Percentiles rank a stretch among this genome's conserved stretches.
These are phyloP conservation scores for Polyommatus iphigenia DNA, from an alignment of 2,888 invertebrate species.

Conservation along the genomic window DNA sequence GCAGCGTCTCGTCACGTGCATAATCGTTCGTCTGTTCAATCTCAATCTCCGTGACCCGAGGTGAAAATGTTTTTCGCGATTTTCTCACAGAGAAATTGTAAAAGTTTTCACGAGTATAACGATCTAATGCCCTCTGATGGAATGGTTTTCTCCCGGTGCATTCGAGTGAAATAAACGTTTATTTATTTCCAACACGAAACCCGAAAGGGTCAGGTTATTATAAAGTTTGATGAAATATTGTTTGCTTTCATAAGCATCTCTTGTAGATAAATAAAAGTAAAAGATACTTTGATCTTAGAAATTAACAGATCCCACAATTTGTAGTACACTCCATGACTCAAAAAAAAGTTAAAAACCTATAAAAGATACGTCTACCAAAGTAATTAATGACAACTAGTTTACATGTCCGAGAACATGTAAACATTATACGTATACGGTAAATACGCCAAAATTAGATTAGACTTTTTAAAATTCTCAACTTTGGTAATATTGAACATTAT, in stretches of 20 bases:
- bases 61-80: conserved; percentile 75
- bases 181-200: conserved; percentile 24
- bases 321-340: neutral
- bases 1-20: conserved; percentile 77
- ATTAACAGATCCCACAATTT: neutral
- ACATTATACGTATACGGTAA: too few species aligned
- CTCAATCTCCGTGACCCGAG: conserved; percentile 75
- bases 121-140: conserved; percentile 24
- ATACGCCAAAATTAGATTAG: too few species aligned
- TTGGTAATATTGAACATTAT: too few species aligned
- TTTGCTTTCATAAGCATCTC: neutral
- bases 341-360: neutral
- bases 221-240: conserved; percentile 15
- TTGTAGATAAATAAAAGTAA: neutral
- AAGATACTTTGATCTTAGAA: neutral
- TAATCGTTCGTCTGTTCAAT: conserved; percentile 74
- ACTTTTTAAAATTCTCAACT: too few species aligned
- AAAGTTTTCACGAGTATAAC: conserved; percentile 51
- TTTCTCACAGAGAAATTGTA: conserved; percentile 59
- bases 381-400: too few species aligned
- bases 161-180: neutral
- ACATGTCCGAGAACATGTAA: too few species aligned
- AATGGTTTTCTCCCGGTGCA: conserved; percentile 18
- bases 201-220: neutral
- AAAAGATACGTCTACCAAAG: too few species aligned